These are phyloP conservation scores for Autographa pulchrina DNA, from an alignment of 2,888 invertebrate genomes.

Conservation along the genomic window DNA sequence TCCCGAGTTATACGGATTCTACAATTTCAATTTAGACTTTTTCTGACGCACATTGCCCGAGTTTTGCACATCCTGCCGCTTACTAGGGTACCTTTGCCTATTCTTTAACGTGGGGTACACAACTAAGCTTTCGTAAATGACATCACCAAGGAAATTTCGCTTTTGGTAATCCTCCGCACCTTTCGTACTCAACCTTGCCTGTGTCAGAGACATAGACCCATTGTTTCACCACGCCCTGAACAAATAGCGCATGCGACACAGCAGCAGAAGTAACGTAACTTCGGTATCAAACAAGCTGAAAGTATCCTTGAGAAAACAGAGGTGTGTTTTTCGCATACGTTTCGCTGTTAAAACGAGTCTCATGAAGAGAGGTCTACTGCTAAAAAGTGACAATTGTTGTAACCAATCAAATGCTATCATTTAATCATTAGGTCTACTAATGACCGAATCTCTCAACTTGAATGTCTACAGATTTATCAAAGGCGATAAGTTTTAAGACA, in stretches of 20 bases:
- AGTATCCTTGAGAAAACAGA: constrained; percentile 4
- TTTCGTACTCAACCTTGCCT: constrained; percentile 4
- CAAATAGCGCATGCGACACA: not conserved
- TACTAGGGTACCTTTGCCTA: not conserved
- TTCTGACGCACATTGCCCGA: not conserved
- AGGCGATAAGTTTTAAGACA: too few relatives aligned
- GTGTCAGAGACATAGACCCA: not conserved
- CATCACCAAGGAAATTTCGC: not conserved
- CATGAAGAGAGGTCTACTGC: too few relatives aligned
- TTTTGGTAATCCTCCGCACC: not conserved
- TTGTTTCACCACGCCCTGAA: constrained; percentile 2
- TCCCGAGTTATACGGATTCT: too few relatives aligned
- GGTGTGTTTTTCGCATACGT: not conserved
- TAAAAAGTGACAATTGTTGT: too few relatives aligned
- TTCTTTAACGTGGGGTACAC: not conserved
- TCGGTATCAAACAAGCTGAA: not conserved
- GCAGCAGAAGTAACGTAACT: not conserved
- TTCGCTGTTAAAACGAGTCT: not conserved
- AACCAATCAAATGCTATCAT: too few relatives aligned
- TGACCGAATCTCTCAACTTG: too few relatives aligned
- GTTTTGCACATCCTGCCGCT: not conserved
- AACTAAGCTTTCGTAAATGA: not conserved
- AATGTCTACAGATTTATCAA: too few relatives aligned
- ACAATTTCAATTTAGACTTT: not conserved
- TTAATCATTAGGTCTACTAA: too few relatives aligned